Conservation (phyloP, 2,797 vertebrate genomes). For the Coilia nasus region DNA sequence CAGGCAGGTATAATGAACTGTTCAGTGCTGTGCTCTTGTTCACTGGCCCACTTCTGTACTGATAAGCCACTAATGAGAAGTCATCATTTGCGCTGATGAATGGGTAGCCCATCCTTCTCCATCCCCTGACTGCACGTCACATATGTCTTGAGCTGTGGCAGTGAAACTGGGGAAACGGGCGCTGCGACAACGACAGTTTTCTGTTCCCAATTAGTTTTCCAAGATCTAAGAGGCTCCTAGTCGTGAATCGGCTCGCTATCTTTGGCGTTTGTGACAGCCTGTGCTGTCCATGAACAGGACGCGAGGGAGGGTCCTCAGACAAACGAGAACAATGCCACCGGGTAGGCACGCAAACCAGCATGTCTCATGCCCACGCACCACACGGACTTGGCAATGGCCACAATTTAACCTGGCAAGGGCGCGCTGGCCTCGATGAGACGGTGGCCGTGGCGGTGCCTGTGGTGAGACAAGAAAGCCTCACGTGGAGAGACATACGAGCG, state of each 20-base stretch:
- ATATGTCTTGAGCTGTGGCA: slow-evolving; percentile 2
- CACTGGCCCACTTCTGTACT: slow-evolving; percentile 31
- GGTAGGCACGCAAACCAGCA: slow-evolving; percentile 13
- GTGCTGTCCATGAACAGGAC: slow-evolving; percentile 2
- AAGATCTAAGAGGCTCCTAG: slow-evolving; percentile 13
- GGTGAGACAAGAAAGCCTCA: neutral
- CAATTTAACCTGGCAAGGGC: slow-evolving; percentile 4
- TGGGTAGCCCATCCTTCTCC: slow-evolving; percentile 14
- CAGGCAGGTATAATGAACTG: neutral
- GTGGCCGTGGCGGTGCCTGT: neutral
- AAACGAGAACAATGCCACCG: slow-evolving; percentile 1
- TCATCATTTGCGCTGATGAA: slow-evolving; percentile 36
- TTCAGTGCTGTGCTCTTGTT: slow-evolving; percentile 30
- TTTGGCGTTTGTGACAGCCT: slow-evolving; percentile 31
- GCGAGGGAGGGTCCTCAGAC: neutral
- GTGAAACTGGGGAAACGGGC: slow-evolving; percentile 25
- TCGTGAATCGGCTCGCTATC: slow-evolving; percentile 15
- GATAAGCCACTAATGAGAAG: slow-evolving; percentile 31
- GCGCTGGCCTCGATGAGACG: neutral
- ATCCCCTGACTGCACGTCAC: neutral
- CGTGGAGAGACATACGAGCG: neutral
- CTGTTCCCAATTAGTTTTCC: slow-evolving; percentile 35
- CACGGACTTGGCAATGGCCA: neutral
- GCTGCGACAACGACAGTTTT: neutral
- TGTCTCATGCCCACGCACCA: slow-evolving; percentile 19